phyloP scores from a whole-genome alignment of 2,888 invertebrate genomes.

The Branchipolynoe longqiensis region DNA sequence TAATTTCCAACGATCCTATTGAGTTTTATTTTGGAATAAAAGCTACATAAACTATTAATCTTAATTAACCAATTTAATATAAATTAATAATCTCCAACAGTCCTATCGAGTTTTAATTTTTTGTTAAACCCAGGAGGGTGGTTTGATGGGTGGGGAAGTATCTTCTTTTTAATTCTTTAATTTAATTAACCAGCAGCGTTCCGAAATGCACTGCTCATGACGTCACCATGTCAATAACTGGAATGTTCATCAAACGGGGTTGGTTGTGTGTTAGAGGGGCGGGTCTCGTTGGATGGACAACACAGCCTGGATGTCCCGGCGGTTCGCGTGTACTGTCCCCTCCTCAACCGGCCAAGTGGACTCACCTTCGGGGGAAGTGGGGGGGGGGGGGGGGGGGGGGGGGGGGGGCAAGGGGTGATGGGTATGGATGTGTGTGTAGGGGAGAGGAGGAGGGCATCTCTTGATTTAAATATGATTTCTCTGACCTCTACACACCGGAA shows the following conservation, averaged over 20 bases:
- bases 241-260: not conserved
- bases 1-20: too few relatives aligned
- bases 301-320: constrained; percentile 46
- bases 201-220: not conserved
- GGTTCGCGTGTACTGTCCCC: too few relatives aligned
- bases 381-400: not conserved
- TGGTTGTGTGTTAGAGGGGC: constrained; percentile 9
- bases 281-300: constrained; percentile 34
- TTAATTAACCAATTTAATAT: too few relatives aligned
- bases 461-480: not conserved
- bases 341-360: too few relatives aligned
- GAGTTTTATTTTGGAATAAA: too few relatives aligned
- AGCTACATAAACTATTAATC: too few relatives aligned
- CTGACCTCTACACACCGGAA: not conserved
- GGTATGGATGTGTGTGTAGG: not conserved
- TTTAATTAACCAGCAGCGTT: not conserved
- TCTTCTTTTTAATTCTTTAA: not conserved
- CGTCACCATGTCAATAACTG: not conserved
- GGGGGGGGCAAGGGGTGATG: not conserved
- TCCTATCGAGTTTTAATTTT: too few relatives aligned
- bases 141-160: too few relatives aligned
- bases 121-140: too few relatives aligned
- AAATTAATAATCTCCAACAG: too few relatives aligned
- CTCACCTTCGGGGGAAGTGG: too few relatives aligned
- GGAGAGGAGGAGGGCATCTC: not conserved